Percentiles rank a stretch among this genome's conserved stretches.
phyloP scores from a whole-genome alignment of 1,140 invertebrate genomes.

The Tetramorium parvispinum region DNA sequence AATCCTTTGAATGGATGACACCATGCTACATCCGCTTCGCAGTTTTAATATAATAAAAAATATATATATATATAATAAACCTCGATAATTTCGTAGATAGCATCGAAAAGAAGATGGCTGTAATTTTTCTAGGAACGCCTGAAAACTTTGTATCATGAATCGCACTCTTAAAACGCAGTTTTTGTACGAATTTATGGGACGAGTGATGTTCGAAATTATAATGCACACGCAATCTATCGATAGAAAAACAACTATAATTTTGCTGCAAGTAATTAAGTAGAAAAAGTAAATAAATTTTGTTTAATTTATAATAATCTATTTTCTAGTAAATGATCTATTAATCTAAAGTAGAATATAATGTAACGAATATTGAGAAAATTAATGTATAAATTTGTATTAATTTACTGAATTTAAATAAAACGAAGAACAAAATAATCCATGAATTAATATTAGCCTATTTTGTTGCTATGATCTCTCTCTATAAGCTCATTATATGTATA shows the following conservation, averaged over 20 bases:
- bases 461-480: neutral
- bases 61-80: neutral
- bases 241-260: neutral
- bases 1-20: slow-evolving; percentile 16
- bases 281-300: neutral
- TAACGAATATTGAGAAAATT: slow-evolving; percentile 2
- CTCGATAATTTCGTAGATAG: slow-evolving; percentile 6
- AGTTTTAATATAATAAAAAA: slow-evolving; percentile 26
- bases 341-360: neutral
- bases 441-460: slow-evolving; percentile 2
- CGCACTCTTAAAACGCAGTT: neutral
- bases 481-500: neutral
- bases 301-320: neutral
- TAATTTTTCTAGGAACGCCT: slow-evolving; percentile 27
- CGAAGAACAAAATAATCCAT: neutral
- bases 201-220: neutral
- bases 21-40: neutral
- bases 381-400: neutral
- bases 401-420: neutral
- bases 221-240: neutral
- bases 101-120: neutral
- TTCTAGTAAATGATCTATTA: too few species aligned
- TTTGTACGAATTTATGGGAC: too few species aligned
- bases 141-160: neutral
- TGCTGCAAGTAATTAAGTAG: neutral